Percentiles rank a stretch among this genome's conserved stretches.
These are phyloP conservation scores for Lasioglossum pauxillum DNA, from an alignment of 2,888 invertebrate genomes.

Conservation along the genomic window DNA sequence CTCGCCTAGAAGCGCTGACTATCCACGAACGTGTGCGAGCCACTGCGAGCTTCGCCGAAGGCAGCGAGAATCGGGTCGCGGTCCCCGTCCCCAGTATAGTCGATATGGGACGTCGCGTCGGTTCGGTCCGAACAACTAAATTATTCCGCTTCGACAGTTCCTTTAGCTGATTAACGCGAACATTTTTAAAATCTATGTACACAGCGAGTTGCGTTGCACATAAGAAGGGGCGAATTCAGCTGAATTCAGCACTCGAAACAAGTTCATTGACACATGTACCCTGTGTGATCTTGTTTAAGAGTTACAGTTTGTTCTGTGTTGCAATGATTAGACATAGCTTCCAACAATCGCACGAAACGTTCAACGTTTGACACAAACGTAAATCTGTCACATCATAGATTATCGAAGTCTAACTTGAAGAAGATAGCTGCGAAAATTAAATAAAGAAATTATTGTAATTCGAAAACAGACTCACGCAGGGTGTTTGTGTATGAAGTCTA, in stretches of 20 bases:
- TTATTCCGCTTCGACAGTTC: neutral
- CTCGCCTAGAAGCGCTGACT: constrained; percentile 47
- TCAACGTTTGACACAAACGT: neutral
- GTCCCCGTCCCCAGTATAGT: constrained; percentile 13
- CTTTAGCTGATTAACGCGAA: neutral
- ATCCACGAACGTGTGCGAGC: constrained; percentile 46
- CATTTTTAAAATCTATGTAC: neutral
- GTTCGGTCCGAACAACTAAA: constrained; percentile 1
- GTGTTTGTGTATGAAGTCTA: neutral
- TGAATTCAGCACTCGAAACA: neutral
- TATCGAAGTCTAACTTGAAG: neutral
- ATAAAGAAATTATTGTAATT: neutral
- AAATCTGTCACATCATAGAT: neutral
- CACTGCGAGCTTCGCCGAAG: constrained; percentile 52
- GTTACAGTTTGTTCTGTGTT: neutral
- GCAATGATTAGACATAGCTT: neutral
- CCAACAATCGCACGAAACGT: neutral
- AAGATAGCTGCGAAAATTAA: neutral
- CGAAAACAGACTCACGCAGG: neutral
- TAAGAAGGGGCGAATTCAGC: neutral
- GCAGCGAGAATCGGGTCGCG: constrained; percentile 41
- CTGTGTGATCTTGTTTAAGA: neutral
- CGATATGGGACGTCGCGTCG: constrained; percentile 23
- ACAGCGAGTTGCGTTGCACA: neutral
- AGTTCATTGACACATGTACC: neutral